A percentile compares a stretch with the other conserved stretches of the same genome.
Conservation (phyloP, 2,888 invertebrate genomes). For the Sarcophaga subvicina region DNA sequence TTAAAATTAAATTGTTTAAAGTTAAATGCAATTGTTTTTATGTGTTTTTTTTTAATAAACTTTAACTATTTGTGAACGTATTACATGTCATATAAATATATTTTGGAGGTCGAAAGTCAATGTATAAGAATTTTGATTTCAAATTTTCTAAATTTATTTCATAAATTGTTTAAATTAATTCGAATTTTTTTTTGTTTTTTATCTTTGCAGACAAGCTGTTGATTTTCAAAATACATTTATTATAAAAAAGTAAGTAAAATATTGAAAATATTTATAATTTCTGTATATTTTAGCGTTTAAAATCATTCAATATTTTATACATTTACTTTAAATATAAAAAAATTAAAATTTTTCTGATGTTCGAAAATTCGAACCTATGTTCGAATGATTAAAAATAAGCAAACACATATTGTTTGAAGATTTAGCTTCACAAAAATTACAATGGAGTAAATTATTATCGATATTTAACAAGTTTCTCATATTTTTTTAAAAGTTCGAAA, state of each 20-base stretch:
- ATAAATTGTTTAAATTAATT: background rate
- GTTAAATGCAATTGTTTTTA: background rate
- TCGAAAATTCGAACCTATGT: background rate
- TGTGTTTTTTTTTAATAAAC: background rate
- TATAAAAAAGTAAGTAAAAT: conserved; percentile 53
- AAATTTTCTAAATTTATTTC: background rate
- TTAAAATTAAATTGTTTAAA: background rate
- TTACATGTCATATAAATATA: background rate
- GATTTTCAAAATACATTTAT: conserved; percentile 22
- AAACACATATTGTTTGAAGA: background rate
- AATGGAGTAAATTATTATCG: background rate
- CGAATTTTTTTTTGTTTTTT: background rate
- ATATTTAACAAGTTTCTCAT: background rate
- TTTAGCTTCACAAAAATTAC: background rate
- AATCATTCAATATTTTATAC: too few relatives aligned
- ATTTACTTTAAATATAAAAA: too few relatives aligned
- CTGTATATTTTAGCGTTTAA: too few relatives aligned
- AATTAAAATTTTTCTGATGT: background rate
- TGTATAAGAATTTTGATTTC: background rate
- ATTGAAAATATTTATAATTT: background rate
- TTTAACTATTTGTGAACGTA: background rate
- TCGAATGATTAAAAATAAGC: background rate
- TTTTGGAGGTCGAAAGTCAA: background rate
- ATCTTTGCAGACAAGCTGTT: conserved; percentile 50
- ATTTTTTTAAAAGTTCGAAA: too few relatives aligned